Base-by-base conservation (phyloP, 2,113 vertebrate genomes). In the Etia nguti region DNA sequence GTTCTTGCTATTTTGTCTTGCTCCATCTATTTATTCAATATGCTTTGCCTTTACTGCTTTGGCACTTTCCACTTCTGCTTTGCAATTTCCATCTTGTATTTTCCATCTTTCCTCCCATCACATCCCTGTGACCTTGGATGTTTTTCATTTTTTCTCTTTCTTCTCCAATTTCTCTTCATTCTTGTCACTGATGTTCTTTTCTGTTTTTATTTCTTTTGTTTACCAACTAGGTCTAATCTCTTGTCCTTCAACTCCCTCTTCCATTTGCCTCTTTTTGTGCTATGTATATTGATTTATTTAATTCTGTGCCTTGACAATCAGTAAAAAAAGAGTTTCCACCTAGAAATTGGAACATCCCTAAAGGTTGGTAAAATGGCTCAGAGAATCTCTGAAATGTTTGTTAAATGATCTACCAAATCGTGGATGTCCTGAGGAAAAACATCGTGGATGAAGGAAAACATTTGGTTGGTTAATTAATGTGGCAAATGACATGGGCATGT, bases 121-220 rank as follows among this genome's bases (percentile, higher is more conserved):
- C 80, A 52, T 92, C 13, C 20, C 38, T 34, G 22, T 90, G 82
- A 93, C 92, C 82, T 88, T 84, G 70, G 77, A 86, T 80, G 75
- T 87, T 93, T 93, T 94, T 85, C 77, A 80, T 92, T 85, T 92
- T 87, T 73, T 57, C 65, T 89, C 77, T 87, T 93, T 90, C 83
- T 59, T 6, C 70, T 89, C 79, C 83, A 84, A 89, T 89, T 84
- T 92, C 36, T 82, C 85, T 88, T 92, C 82, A 65, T 87, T 87
- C 20, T 34, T 50, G 73, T 81, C 12, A 41, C 77, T 62, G 82
- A 65, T 54, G 38, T 46, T 60, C 26, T 65, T 87, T 75, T 46
- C 38, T 31, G 15, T 10, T 26, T 26, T 1, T 26, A 22, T 16
- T 20, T 7, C 10, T 20, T 4, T 29, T 8, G 43, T 77, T 90